Percentiles rank a stretch among this genome's conserved stretches.
Conservation (phyloP, 2,113 vertebrate species). For the Hipposideros armiger region DNA sequence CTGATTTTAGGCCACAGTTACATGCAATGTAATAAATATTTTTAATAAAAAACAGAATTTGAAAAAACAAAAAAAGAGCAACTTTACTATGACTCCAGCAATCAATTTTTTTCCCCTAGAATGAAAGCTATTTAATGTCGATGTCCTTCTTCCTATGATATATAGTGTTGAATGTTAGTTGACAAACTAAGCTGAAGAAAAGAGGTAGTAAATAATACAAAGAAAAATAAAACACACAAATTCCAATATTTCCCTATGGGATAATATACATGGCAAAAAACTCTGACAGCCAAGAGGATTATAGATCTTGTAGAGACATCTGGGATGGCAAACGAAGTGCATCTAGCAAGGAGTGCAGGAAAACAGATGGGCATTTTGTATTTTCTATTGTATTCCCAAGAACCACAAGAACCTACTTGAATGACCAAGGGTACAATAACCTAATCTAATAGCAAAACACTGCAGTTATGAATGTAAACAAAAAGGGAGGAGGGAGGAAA, state of each 20-base stretch:
- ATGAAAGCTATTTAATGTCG: not conserved
- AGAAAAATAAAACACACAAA: slow-evolving; percentile 27
- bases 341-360: not conserved
- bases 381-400: not conserved
- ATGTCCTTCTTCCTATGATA: not conserved
- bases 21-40: not conserved
- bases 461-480: not conserved
- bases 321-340: slow-evolving; percentile 38
- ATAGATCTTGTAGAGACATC: slow-evolving; percentile 42
- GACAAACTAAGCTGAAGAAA: slow-evolving; percentile 29
- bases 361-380: not conserved
- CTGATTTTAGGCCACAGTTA: not conserved
- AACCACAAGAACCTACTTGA: not conserved
- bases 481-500: rapidly evolving
- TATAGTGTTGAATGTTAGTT: not conserved
- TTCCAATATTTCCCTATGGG: slow-evolving; percentile 24
- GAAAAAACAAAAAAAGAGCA: not conserved
- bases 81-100: not conserved
- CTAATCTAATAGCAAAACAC: not conserved
- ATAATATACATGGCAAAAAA: not conserved
- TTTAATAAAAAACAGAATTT: not conserved
- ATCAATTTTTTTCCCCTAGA: not conserved
- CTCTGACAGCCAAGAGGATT: not conserved
- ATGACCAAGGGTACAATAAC: slow-evolving; percentile 13
- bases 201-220: not conserved